Evolutionary conservation across 64 coral and sea anemone genomes (phyloP).

Genomic region (Montipora capricornis): DNA sequence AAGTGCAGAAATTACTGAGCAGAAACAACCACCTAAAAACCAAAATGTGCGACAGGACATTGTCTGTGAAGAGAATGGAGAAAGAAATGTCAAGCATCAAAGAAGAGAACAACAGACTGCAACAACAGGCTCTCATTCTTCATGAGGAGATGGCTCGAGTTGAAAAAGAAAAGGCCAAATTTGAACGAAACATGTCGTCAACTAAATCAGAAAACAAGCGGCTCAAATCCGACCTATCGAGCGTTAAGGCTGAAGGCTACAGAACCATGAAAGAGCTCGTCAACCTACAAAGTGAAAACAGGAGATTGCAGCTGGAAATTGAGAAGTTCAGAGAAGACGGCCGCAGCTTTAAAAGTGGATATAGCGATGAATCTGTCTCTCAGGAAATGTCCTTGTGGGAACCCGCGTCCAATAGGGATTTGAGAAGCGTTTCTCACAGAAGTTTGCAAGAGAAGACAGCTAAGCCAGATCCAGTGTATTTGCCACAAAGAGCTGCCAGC

Average conservation of each 20-base stretch:
- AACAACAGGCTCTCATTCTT: slow-evolving; percentile 55
- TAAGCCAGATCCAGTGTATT: not conserved
- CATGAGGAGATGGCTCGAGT: slow-evolving; percentile 81
- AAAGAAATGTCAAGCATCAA: slow-evolving; percentile 71
- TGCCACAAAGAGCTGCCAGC: slow-evolving; percentile 1
- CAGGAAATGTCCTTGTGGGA: slow-evolving; percentile 10
- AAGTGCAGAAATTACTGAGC: slow-evolving; percentile 83
- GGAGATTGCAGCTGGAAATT: slow-evolving; percentile 75
- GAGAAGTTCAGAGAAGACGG: slow-evolving; percentile 61
- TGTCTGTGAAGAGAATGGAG: slow-evolving; percentile 81
- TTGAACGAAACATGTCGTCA: slow-evolving; percentile 85
- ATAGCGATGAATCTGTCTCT: slow-evolving; percentile 17
- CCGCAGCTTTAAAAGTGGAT: slow-evolving; percentile 3
- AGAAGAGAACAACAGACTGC: slow-evolving; percentile 79
- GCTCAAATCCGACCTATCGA: slow-evolving; percentile 82
- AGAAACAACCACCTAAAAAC: slow-evolving; percentile 86
- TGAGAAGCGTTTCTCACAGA: slow-evolving; percentile 15
- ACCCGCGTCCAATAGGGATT: not conserved
- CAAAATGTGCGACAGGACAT: slow-evolving; percentile 78
- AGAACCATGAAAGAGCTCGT: slow-evolving; percentile 90
- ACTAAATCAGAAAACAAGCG: slow-evolving; percentile 87
- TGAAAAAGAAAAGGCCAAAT: slow-evolving; percentile 85
- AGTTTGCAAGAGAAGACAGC: slow-evolving; percentile 22
- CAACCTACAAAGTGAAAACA: slow-evolving; percentile 86
- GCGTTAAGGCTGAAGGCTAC: slow-evolving; percentile 80